These are phyloP conservation scores for Pachliopta kotzebuea DNA, from an alignment of 2,888 invertebrate genomes.

Conservation along the genomic window DNA sequence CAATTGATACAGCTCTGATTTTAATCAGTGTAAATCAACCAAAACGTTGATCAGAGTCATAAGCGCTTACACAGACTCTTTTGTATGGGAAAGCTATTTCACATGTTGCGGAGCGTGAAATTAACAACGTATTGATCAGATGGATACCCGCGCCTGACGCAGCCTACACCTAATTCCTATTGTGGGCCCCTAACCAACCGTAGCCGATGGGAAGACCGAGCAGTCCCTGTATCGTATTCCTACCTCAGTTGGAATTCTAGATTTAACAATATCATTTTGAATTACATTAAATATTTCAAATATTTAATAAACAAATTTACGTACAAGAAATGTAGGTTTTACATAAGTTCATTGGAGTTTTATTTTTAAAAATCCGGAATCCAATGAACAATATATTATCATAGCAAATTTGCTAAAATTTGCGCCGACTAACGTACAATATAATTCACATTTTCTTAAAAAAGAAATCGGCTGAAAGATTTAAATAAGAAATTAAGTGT, in stretches of 20 bases:
- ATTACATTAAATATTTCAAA: neutral
- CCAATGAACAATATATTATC: no score
- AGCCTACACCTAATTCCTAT: slow-evolving; percentile 8
- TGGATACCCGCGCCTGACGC: slow-evolving; percentile 2
- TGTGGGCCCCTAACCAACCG: slow-evolving; percentile 22
- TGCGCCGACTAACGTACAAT: no score
- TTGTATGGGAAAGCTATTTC: slow-evolving; percentile 39
- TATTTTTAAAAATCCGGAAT: no score
- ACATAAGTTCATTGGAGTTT: no score
- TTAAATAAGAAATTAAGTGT: no score
- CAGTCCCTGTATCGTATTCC: neutral
- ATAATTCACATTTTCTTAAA: no score
- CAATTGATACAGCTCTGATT: neutral
- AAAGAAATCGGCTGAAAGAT: no score
- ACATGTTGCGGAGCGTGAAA: slow-evolving; percentile 48
- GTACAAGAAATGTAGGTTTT: no score
- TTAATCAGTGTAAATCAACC: neutral
- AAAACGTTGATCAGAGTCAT: neutral
- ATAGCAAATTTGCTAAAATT: no score
- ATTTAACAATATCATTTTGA: neutral
- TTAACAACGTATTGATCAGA: slow-evolving; percentile 36
- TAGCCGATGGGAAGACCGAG: slow-evolving; percentile 14
- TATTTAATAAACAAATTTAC: no score
- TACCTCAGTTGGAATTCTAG: neutral
- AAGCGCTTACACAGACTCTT: slow-evolving; percentile 2